Evolutionary conservation across 2,888 invertebrate genomes (phyloP).

Genomic region (Amphipyra tragopoginis): DNA sequence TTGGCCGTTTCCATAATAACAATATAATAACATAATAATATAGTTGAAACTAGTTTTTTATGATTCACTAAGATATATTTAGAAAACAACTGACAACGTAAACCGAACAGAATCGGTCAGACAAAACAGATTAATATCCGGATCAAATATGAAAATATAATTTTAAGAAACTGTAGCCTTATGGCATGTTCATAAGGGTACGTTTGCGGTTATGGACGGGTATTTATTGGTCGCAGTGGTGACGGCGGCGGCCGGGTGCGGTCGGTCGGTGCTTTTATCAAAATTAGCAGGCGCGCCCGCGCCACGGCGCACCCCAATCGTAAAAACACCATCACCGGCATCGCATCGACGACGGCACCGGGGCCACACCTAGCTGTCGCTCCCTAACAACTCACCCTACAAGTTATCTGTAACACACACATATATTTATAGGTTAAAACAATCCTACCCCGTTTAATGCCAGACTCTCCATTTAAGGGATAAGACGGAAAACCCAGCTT

Average conservation of each 20-base stretch:
- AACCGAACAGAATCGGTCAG: too few species aligned
- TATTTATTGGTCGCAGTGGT: slow-evolving; percentile 77
- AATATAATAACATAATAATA: too few species aligned
- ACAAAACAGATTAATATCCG: too few species aligned
- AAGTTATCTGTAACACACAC: slow-evolving; percentile 43
- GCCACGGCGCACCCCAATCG: slow-evolving; percentile 84
- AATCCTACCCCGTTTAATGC: slow-evolving; percentile 50
- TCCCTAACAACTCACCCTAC: slow-evolving; percentile 77
- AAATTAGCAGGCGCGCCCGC: slow-evolving; percentile 88
- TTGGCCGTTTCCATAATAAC: too few species aligned
- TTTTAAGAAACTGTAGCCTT: too few species aligned
- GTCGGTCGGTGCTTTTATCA: slow-evolving; percentile 88
- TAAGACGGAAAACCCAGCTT: slow-evolving; percentile 51
- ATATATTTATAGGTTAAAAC: slow-evolving; percentile 36
- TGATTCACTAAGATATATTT: too few species aligned
- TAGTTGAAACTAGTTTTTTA: too few species aligned
- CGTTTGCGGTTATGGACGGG: slow-evolving; percentile 46
- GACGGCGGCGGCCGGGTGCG: slow-evolving; percentile 78
- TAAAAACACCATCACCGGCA: slow-evolving; percentile 86
- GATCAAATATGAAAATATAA: too few species aligned
- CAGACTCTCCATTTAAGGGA: slow-evolving; percentile 61
- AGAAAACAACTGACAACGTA: too few species aligned
- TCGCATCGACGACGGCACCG: slow-evolving; percentile 78
- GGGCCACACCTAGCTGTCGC: slow-evolving; percentile 84
- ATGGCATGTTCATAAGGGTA: slow-evolving; percentile 12